Percentiles rank a stretch among this genome's conserved stretches.
Conservation (phyloP, 2,113 vertebrate species). For the Equus quagga region DNA sequence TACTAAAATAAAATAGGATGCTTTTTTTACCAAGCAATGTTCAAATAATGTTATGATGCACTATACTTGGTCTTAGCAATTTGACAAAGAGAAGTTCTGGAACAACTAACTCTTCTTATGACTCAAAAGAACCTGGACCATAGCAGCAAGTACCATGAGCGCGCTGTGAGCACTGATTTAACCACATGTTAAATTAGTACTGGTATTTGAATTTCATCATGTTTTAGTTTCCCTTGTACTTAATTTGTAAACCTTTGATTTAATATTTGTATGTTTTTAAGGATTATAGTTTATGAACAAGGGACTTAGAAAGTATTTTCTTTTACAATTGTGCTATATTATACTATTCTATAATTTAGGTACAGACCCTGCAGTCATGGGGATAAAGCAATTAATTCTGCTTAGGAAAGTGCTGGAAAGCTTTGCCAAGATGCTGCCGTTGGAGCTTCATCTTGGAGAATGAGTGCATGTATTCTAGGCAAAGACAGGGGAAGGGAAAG, state of each 20-base stretch:
- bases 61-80: not conserved
- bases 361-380: not conserved
- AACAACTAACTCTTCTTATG: not conserved
- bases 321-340: not conserved
- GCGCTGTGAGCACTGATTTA: not conserved
- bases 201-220: not conserved
- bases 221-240: not conserved
- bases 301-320: not conserved
- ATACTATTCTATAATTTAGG: not conserved
- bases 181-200: not conserved
- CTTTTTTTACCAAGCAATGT: not conserved
- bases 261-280: not conserved
- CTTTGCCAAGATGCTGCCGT: not conserved
- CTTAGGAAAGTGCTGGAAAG: not conserved
- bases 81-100: not conserved
- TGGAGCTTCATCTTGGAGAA: not conserved
- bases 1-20: not conserved
- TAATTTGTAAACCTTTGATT: not conserved
- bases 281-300: not conserved
- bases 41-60: not conserved
- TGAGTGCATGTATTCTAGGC: not conserved
- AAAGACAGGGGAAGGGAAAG: not conserved
- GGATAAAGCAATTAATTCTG: not conserved
- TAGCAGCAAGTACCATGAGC: not conserved
- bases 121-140: not conserved